phyloP scores from a whole-genome alignment of 2,113 vertebrate species.

The Apistogramma diplotaenia region DNA sequence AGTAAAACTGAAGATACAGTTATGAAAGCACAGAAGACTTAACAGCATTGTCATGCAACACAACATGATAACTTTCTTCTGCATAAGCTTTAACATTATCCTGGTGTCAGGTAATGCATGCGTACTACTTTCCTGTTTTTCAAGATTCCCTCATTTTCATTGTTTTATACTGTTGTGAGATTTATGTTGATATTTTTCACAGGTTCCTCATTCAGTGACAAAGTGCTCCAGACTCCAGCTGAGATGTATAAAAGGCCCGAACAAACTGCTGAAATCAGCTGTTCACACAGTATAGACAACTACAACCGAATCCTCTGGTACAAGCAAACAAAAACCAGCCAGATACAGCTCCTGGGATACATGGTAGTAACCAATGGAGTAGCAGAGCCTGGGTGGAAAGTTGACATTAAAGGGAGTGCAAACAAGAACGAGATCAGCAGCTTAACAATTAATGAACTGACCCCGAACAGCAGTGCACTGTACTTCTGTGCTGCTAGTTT shows the following conservation, averaged over 20 bases:
- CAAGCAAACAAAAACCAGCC: rapidly evolving
- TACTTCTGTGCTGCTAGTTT: constrained; percentile 13
- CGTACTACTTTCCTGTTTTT: not conserved
- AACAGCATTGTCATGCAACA: not conserved
- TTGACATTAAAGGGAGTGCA: not conserved
- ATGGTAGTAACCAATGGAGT: rapidly evolving
- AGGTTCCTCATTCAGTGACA: constrained; percentile 20
- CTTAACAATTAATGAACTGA: not conserved
- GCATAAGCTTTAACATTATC: not conserved
- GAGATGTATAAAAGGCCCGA: not conserved
- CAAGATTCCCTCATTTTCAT: not conserved
- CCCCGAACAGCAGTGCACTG: constrained; percentile 14
- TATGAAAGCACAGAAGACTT: not conserved
- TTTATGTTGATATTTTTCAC: not conserved
- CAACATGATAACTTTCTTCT: not conserved
- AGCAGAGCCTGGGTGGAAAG: not conserved
- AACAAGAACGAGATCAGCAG: rapidly evolving
- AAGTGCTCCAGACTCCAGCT: not conserved
- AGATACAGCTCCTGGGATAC: not conserved
- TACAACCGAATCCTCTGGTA: not conserved
- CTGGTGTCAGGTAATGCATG: constrained; percentile 1
- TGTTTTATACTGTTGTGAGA: not conserved
- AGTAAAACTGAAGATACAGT: rapidly evolving
- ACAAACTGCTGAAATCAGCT: not conserved
- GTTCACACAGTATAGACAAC: not conserved